Base-by-base conservation (phyloP, 2,888 invertebrate species). In the Hemaris fuciformis region DNA sequence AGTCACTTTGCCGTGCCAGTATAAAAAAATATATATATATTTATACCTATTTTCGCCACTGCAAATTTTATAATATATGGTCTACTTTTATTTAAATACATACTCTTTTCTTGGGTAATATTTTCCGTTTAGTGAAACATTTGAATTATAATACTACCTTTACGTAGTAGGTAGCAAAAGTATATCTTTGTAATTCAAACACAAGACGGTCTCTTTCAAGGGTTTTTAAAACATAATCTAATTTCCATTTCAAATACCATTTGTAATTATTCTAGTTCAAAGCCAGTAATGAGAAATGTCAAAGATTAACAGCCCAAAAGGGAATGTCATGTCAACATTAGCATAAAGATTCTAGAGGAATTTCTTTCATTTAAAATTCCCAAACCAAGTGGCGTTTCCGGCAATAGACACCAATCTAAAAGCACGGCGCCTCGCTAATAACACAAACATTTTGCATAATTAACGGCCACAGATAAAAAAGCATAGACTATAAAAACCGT, bases 371-470 rank as follows among this genome's bases (percentile, higher is more conserved):
- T 58, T 43, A 18, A 43, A 20, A 43, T 42, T 43, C 43, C 25
- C 41, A 59, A 43, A 27, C 42, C 18, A 27, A 59, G 18, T 41
- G 58, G 43, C 58, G 43, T 59, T 59, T 59, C 58, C 58, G 58
- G 43, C 27, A 42, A 31, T 43, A 27, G 58, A 23, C 43, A 25
- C 58, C 25, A 43, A 42, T 58, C 25, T 18, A 23, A 27, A 43
- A 6, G 20, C 15, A 57, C 27, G 57, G 57, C 41, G 58, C 43
- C 27, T 59, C 20, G 41, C 41, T 43, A 43, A 57, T 57, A 41
- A 31, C 27, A 27, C 46, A n/a, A 31, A 8, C 53, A 53, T 53
- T 53, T 27, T 53, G 53, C 31, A 31, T 53, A 53, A 53, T 31
- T 53, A 53, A 27, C 53, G 53, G 31, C 53, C 53, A 18, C 27